A percentile compares a stretch with the other conserved stretches of the same genome.
These are phyloP conservation scores for Adelphocoris suturalis DNA, from an alignment of 2,888 invertebrate genomes.

Conservation along the genomic window DNA sequence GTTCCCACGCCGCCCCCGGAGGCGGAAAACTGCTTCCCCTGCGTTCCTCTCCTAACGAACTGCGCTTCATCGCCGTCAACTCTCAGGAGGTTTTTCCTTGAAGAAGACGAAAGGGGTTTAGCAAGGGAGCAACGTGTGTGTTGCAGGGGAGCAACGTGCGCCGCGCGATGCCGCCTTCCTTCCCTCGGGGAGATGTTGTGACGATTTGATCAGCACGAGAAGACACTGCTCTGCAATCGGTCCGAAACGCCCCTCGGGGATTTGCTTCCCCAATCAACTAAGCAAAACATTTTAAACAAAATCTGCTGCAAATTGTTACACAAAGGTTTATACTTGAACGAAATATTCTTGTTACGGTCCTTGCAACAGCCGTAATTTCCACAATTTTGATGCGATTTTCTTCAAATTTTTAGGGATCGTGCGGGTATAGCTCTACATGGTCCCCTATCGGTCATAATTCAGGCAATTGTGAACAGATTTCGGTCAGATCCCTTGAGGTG, in stretches of 20 bases:
- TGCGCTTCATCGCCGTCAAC: constrained; percentile 12
- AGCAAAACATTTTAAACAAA: no score
- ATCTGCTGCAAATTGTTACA: no score
- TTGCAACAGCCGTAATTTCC: no score
- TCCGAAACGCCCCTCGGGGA: not conserved
- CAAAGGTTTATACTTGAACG: no score
- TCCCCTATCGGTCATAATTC: no score
- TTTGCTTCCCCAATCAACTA: not conserved
- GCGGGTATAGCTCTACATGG: no score
- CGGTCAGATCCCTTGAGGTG: no score
- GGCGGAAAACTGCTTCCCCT: constrained; percentile 50
- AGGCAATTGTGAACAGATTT: no score
- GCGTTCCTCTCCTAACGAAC: constrained; percentile 52
- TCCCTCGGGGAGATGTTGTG: not conserved
- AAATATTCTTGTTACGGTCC: no score
- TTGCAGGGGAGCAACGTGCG: not conserved
- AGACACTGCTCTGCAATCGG: not conserved
- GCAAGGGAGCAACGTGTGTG: not conserved
- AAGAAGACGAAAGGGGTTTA: not conserved
- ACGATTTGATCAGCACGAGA: not conserved
- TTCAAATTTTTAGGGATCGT: no score
- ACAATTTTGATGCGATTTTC: no score
- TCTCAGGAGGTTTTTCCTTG: not conserved
- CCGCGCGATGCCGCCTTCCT: not conserved
- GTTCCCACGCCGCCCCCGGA: constrained; percentile 32